Evolutionary conservation across 2,888 invertebrate species (phyloP).

Genomic region (Rotaria macrura): DNA sequence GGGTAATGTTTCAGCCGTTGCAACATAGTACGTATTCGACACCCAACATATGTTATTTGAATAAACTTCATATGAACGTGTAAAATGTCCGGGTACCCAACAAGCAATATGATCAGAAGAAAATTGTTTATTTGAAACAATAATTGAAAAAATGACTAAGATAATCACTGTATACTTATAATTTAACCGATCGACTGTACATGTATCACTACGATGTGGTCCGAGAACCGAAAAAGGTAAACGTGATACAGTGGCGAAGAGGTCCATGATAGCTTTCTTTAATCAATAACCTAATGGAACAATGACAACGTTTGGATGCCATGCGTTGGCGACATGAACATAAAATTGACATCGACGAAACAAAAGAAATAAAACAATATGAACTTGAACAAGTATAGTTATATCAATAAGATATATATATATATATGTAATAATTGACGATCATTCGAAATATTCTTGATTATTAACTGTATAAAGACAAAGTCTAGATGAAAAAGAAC

Average conservation of each 20-base stretch:
- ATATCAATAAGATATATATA: not conserved
- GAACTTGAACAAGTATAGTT: not conserved
- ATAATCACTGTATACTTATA: slow-evolving; percentile 33
- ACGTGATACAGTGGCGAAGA: slow-evolving; percentile 32
- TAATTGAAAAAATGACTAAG: slow-evolving; percentile 33
- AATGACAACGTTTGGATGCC: not conserved
- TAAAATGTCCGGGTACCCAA: slow-evolving; percentile 33
- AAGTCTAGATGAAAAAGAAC: not conserved
- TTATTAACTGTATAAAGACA: not conserved
- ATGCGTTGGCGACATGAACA: not conserved
- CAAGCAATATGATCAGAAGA: slow-evolving; percentile 34
- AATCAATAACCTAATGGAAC: not conserved
- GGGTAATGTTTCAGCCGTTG: slow-evolving; percentile 28
- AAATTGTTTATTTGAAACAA: slow-evolving; percentile 34
- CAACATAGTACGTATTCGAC: slow-evolving; percentile 32
- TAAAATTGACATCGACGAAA: not conserved
- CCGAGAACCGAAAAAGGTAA: slow-evolving; percentile 31
- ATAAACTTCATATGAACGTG: slow-evolving; percentile 32
- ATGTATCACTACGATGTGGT: slow-evolving; percentile 31
- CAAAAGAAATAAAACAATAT: not conserved
- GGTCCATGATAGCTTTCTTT: slow-evolving; percentile 23
- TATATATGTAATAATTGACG: not conserved
- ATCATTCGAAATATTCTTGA: not conserved
- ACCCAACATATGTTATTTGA: slow-evolving; percentile 34
- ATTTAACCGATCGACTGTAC: slow-evolving; percentile 30